phyloP scores from a whole-genome alignment of 2,797 vertebrate species.

The Muscicapa comitata region DNA sequence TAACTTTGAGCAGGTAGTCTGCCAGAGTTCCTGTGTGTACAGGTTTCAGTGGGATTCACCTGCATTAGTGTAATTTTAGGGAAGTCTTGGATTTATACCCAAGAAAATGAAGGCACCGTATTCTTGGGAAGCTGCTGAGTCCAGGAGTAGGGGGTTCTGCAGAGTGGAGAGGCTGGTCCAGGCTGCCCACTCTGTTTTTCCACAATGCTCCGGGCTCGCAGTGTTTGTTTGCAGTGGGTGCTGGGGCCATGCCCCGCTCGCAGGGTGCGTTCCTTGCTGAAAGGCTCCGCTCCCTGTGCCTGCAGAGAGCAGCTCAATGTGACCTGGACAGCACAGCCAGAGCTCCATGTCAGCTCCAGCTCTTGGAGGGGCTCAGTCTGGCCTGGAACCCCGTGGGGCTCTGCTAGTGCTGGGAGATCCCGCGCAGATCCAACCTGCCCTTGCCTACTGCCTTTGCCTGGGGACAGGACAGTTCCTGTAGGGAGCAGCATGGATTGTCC shows the following conservation, averaged over 20 bases:
- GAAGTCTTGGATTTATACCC: not conserved
- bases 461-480: rapidly evolving
- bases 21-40: not conserved
- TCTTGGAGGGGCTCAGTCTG: not conserved
- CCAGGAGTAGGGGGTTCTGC: not conserved
- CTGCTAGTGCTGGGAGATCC: not conserved
- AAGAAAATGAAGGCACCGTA: not conserved
- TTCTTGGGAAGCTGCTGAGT: not conserved
- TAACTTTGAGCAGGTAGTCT: not conserved
- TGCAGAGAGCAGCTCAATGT: not conserved
- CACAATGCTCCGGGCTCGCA: rapidly evolving
- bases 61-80: not conserved
- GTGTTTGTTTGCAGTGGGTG: not conserved
- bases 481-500: not conserved
- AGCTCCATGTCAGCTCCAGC: rapidly evolving
- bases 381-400: rapidly evolving
- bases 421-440: rapidly evolving
- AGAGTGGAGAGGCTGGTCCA: rapidly evolving
- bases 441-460: not conserved
- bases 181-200: not conserved
- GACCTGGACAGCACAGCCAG: too few relatives aligned
- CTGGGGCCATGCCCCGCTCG: not conserved
- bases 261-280: not conserved
- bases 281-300: not conserved
- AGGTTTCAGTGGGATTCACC: not conserved